Base-by-base conservation (phyloP, 30 jellyfish, hydroid and myxozoan species). In the Cassiopea xamachana region DNA sequence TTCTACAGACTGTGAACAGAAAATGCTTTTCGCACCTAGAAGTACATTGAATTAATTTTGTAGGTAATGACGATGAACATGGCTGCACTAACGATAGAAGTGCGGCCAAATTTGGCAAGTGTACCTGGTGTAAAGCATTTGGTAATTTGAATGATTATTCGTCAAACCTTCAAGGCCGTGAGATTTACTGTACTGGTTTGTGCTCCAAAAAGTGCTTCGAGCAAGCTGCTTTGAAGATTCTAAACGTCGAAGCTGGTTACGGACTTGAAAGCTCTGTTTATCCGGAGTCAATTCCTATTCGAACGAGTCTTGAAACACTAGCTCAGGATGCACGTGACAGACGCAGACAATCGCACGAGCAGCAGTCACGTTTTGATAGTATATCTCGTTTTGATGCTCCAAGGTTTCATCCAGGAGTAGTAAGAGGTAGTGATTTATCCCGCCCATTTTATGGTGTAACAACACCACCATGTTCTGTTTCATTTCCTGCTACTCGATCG, bases 121-220 rank as follows among this genome's bases (percentile, higher is more conserved):
- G 98, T 50, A 88, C 93, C 4, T 88, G 96, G 96, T 93, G 98
- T 71, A 82, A 93, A 73, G 45, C 18, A 77, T 79, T 77, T 61
- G 93, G 93, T 2, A 60, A 18, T 80, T 87, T 93, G 13, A 92
- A 83, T 81, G 93, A 93, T 69, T 93, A 78, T 62, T 75, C 96
- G 15, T 60, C 98, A 3, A 91, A 79, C 69, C 61, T 87, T 1
- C 94, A 88, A 62, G 97, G 97, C 48, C 89, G 93, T 6, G 98
- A 93, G 76, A 93, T 93, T 44, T 93, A 87, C 51, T 93, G 98
- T 83, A 87, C 97, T 50, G 98, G 98, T 14, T 81, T 93, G 81
- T 93, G 98, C 94, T 93, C 98, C 5, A 90, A 93, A 79, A 75
- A 82, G 60, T 93, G 98, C 80, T 93, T 87, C 60, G 93, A 81